Percentiles rank a stretch among this genome's conserved stretches.
These are phyloP conservation scores for Myotis findleyi DNA, from an alignment of 2,797 vertebrate genomes.

Conservation along the genomic window DNA sequence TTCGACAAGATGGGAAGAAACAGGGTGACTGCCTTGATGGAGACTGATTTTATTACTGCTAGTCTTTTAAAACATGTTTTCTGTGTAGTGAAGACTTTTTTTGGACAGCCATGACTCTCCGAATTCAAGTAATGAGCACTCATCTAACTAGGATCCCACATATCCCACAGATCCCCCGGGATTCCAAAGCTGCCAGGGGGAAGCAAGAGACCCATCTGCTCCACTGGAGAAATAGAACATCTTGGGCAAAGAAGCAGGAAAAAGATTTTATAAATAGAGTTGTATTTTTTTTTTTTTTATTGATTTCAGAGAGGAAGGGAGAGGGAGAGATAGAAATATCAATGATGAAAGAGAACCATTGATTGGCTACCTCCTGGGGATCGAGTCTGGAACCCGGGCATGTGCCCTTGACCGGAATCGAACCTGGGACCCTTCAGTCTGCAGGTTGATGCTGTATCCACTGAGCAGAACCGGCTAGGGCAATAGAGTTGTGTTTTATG, in stretches of 20 bases:
- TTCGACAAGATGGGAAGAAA: slow-evolving; percentile 43
- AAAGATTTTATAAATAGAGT: slow-evolving; percentile 55
- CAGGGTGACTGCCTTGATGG: neutral
- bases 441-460: too few relatives aligned
- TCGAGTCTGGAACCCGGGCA: too few relatives aligned
- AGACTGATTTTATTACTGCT: slow-evolving; percentile 33
- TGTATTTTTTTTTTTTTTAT: neutral
- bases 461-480: too few relatives aligned
- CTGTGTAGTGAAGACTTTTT: slow-evolving; percentile 33
- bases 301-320: too few relatives aligned
- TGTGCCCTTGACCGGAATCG: too few relatives aligned
- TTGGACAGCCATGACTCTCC: neutral
- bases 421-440: too few relatives aligned
- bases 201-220: slow-evolving; percentile 37
- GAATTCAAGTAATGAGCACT: slow-evolving; percentile 5
- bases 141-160: neutral
- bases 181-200: neutral
- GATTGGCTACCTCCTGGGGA: too few relatives aligned
- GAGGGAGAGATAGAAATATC: too few relatives aligned
- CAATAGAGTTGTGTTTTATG: slow-evolving; percentile 19
- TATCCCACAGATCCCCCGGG: neutral
- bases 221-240: neutral
- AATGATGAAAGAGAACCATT: too few relatives aligned
- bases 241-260: neutral
- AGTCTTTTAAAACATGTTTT: slow-evolving; percentile 2